These are phyloP conservation scores for Synanthedon andrenaeformis DNA, from an alignment of 2,888 invertebrate species.

Conservation along the genomic window DNA sequence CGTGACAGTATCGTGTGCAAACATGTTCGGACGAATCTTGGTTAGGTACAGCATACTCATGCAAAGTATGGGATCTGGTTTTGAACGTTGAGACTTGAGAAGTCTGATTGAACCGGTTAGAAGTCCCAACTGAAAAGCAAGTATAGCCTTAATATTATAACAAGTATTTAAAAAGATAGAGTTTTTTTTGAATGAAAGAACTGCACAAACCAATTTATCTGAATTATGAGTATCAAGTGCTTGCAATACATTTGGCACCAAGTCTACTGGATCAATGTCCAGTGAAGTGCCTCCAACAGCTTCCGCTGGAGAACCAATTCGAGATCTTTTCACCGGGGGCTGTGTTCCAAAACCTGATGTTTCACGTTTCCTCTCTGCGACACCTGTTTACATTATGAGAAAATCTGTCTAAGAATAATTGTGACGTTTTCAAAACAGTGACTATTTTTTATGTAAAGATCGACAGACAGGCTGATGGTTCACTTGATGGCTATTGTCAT, in stretches of 20 bases:
- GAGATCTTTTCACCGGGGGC: constrained; percentile 58
- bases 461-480: not conserved
- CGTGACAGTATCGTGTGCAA: constrained; percentile 79
- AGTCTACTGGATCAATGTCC: constrained; percentile 84
- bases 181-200: not conserved
- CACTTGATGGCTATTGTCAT: too few species aligned
- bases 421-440: not conserved
- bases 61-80: constrained; percentile 84
- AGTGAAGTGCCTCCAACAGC: constrained; percentile 68
- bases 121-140: constrained; percentile 71
- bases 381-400: constrained; percentile 25
- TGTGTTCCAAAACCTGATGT: constrained; percentile 68
- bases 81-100: constrained; percentile 81
- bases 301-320: constrained; percentile 60
- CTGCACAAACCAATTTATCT: constrained; percentile 75
- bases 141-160: not conserved
- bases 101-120: constrained; percentile 90
- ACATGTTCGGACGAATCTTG: constrained; percentile 82
- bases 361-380: constrained; percentile 79
- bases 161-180: not conserved
- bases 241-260: constrained; percentile 80
- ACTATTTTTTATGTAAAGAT: not conserved
- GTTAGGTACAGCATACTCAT: constrained; percentile 84
- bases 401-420: not conserved
- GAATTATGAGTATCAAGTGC: constrained; percentile 84